phyloP scores from a whole-genome alignment of 2,888 invertebrate species.

The Drosophila seclusa region DNA sequence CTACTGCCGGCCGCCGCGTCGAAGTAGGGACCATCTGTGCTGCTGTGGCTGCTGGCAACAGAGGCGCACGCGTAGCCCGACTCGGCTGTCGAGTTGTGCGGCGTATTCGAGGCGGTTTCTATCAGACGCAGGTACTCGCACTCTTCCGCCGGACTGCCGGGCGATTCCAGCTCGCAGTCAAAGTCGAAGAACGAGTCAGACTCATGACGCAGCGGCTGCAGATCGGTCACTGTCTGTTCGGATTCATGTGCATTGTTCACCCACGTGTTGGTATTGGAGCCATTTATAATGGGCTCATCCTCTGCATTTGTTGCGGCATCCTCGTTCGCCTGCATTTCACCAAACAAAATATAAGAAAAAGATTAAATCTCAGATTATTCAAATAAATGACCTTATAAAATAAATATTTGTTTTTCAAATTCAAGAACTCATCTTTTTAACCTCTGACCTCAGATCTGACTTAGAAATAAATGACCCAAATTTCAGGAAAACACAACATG shows the following conservation, averaged over 20 bases:
- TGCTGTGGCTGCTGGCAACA: slow-evolving; percentile 85
- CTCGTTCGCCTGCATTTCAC: slow-evolving; percentile 75
- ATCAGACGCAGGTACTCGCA: slow-evolving; percentile 86
- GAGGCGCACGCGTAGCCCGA: slow-evolving; percentile 86
- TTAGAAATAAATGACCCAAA: not conserved
- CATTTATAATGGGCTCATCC: slow-evolving; percentile 83
- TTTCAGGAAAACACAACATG: not conserved
- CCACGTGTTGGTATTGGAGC: slow-evolving; percentile 82
- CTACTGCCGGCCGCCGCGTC: slow-evolving; percentile 83
- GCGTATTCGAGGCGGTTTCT: slow-evolving; percentile 86
- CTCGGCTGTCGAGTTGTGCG: slow-evolving; percentile 85
- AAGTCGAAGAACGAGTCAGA: slow-evolving; percentile 88
- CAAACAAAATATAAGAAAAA: not conserved
- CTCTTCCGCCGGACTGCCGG: slow-evolving; percentile 89
- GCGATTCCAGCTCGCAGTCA: slow-evolving; percentile 88
- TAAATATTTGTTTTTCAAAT: not conserved
- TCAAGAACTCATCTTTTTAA: not conserved
- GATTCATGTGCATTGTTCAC: slow-evolving; percentile 78
- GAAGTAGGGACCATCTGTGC: slow-evolving; percentile 85
- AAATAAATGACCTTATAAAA: not conserved
- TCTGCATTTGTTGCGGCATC: slow-evolving; percentile 75
- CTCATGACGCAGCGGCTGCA: slow-evolving; percentile 86
- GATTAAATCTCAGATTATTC: not conserved
- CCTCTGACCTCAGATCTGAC: not conserved
- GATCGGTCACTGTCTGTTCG: slow-evolving; percentile 84